Base-by-base conservation (phyloP, 2,113 vertebrate genomes). In the Coregonus clupeaformis region DNA sequence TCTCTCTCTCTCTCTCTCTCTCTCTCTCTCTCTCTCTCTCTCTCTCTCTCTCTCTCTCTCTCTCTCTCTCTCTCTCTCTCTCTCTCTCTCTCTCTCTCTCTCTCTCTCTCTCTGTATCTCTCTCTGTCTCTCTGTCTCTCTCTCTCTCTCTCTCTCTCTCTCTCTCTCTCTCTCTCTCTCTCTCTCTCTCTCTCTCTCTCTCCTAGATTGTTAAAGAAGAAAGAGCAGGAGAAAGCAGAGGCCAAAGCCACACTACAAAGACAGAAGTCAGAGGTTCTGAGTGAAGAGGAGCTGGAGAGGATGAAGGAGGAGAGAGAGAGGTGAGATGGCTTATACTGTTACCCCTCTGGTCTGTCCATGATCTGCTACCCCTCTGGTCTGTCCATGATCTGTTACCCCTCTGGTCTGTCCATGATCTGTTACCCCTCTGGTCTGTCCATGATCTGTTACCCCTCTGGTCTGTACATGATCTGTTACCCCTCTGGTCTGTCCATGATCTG, bases 151-250 rank as follows among this genome's bases (percentile, higher is more conserved):
- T 22, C 57, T 1, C 18, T 27, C 52, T 60, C 57, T 45, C 32
- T 27, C 52, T 75, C 32, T 18, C 60, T 49, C 57, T 29, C 68
- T 63, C 68, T 77, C 27, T 32, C 47, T 24, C 42, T 57, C 63
- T 52, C 2, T 75, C 83, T 89, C 49, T 18, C 80, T 20, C 36
- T 69, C 70, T 57, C 74, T 72, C 75, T 55, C 16, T 18, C 71
- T 83, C 27, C 86, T 77, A 99, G 97, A 88, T 98, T 99, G 82
- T 96, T 95, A 30, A 99, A 98, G 92, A 98, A 95, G 85, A 98
- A 95, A 78, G 97, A 96, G 62, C 98, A 22, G 20, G 64, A 95
- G 90, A 97, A 96, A 85, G 32, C 71, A 0, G 95, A 96, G 68
- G 93, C 92, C 62, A 97, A 96, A 79, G 77, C 84, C 1, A 83